Conservation (phyloP, 1,140 invertebrate genomes). For the Saxidomus purpurata region DNA sequence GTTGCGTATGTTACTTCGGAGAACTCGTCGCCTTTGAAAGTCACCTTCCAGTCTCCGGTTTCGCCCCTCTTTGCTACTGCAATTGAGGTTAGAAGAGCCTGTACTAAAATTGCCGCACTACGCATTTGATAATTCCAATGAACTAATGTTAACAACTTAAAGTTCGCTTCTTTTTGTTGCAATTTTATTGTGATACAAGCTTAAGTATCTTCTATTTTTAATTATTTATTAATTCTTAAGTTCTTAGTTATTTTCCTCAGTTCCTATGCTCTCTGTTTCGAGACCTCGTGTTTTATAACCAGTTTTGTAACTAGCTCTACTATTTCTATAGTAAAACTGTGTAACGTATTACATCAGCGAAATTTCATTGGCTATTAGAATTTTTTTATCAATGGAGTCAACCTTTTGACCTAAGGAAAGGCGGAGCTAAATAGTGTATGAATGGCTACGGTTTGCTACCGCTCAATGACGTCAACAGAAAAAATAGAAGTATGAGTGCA, state of each 20-base stretch:
- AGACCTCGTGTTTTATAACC: background rate
- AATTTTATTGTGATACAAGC: background rate
- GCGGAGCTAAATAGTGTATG: constrained; percentile 3
- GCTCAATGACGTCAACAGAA: background rate
- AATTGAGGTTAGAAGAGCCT: constrained; percentile 57
- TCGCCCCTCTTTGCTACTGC: constrained; percentile 66
- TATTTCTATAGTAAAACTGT: constrained; percentile 35
- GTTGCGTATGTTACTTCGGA: constrained; percentile 49
- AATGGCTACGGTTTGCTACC: constrained; percentile 6
- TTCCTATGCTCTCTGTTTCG: background rate
- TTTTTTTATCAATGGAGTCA: background rate
- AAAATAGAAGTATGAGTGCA: background rate
- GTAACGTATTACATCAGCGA: constrained; percentile 33
- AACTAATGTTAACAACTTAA: background rate
- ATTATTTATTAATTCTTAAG: background rate
- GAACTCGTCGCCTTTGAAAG: constrained; percentile 53
- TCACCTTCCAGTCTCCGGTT: background rate
- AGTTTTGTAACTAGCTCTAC: background rate
- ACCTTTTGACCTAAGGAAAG: background rate
- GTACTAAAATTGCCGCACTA: background rate
- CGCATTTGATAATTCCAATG: constrained; percentile 35
- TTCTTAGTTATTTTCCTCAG: background rate
- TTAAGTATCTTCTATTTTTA: too few relatives aligned
- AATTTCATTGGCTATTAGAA: constrained; percentile 21
- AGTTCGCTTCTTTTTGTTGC: background rate